Conservation (phyloP, 2,113 vertebrate genomes). For the Zootoca vivipara region DNA sequence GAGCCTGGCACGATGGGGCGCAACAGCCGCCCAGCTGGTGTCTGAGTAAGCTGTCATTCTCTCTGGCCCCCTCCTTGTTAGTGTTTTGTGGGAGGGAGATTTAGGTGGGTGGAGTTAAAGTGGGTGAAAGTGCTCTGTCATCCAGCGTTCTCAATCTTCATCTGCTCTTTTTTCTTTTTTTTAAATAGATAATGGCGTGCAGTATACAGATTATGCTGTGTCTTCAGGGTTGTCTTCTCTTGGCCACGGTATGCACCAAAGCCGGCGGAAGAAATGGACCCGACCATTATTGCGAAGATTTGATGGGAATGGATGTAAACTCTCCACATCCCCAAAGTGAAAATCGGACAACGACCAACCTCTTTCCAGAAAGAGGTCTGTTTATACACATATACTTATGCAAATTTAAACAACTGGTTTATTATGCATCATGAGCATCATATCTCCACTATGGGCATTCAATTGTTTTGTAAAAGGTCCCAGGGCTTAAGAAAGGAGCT, state of each 20-base stretch:
- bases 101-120: too few relatives aligned
- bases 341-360: slow-evolving; percentile 83
- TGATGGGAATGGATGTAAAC: slow-evolving; percentile 76
- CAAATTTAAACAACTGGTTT: neutral
- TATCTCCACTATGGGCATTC: too few relatives aligned
- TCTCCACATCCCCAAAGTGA: slow-evolving; percentile 83
- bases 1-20: too few relatives aligned
- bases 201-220: slow-evolving; percentile 85
- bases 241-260: slow-evolving; percentile 87
- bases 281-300: slow-evolving; percentile 85
- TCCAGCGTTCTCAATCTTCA: too few relatives aligned
- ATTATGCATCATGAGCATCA: neutral
- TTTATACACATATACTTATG: neutral
- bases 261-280: slow-evolving; percentile 87
- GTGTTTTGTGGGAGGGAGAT: too few relatives aligned
- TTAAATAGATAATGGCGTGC: slow-evolving; percentile 81
- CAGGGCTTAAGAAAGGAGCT: too few relatives aligned
- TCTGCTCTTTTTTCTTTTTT: neutral
- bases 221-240: slow-evolving; percentile 90
- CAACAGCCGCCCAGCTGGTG: too few relatives aligned
- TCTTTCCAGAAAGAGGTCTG: slow-evolving; percentile 89
- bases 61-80: too few relatives aligned
- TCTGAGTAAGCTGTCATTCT: too few relatives aligned
- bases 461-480: too few relatives aligned
- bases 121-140: too few relatives aligned